Conservation (phyloP, 2,888 invertebrate genomes). For the Stratiomys singularior region DNA sequence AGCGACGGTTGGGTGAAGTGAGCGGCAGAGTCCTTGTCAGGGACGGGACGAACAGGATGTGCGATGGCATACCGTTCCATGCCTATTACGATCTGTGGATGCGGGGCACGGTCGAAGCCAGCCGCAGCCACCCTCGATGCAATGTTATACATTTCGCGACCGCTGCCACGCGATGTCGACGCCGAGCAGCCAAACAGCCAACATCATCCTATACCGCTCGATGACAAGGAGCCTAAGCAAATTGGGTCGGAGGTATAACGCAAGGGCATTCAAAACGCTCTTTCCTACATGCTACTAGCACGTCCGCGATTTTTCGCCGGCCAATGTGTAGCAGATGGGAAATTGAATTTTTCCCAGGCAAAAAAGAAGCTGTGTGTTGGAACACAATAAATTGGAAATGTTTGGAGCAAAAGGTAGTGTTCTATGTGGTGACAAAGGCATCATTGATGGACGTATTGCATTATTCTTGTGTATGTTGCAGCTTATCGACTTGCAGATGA, state of each 20-base stretch:
- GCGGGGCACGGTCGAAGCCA: constrained; percentile 3
- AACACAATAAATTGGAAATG: too few species aligned
- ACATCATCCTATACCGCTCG: constrained; percentile 33
- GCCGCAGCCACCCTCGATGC: neutral
- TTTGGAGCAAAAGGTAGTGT: too few species aligned
- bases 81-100: constrained; percentile 29
- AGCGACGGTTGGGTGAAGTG: neutral
- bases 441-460: too few species aligned
- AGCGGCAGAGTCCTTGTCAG: constrained; percentile 10
- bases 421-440: too few species aligned
- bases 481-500: too few species aligned
- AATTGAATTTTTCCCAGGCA: neutral
- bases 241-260: constrained; percentile 17
- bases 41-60: constrained; percentile 28
- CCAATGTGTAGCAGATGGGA: neutral
- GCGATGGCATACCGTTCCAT: constrained; percentile 29
- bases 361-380: neutral
- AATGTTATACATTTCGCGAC: constrained; percentile 6
- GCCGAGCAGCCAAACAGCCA: constrained; percentile 3
- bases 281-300: neutral
- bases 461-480: too few species aligned
- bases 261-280: neutral
- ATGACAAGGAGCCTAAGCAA: constrained; percentile 25
- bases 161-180: constrained; percentile 17
- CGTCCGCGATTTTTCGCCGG: neutral